Percentiles rank a stretch among this genome's conserved stretches.
These are phyloP conservation scores for Rhopilema esculentum DNA, from an alignment of 30 jellyfish, hydroid and myxozoan species.

Conservation along the genomic window DNA sequence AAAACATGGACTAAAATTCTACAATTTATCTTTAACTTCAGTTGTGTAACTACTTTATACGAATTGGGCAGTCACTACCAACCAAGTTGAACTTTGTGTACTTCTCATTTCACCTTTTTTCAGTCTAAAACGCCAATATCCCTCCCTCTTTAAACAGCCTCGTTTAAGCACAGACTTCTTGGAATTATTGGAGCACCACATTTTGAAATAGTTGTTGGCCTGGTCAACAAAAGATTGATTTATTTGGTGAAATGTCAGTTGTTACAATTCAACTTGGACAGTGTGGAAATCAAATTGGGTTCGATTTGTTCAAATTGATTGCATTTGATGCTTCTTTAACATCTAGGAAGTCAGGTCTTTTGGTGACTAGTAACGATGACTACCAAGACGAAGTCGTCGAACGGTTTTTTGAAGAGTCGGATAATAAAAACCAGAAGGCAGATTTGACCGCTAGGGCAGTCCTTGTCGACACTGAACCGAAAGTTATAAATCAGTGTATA, in stretches of 20 bases:
- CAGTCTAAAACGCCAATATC: too few species aligned
- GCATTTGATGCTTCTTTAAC: slow-evolving; percentile 71
- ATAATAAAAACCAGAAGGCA: neutral
- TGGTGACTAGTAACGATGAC: slow-evolving; percentile 17
- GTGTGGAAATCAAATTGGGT: slow-evolving; percentile 95
- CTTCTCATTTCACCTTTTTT: too few species aligned
- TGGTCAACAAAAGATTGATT: neutral
- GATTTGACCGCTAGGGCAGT: slow-evolving; percentile 81
- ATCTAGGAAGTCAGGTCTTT: slow-evolving; percentile 45
- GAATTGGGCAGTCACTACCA: too few species aligned
- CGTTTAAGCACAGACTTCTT: too few species aligned
- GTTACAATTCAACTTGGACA: slow-evolving; percentile 96
- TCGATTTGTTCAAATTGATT: slow-evolving; percentile 71
- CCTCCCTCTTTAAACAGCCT: too few species aligned
- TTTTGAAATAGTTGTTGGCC: too few species aligned
- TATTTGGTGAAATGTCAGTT: slow-evolving; percentile 61
- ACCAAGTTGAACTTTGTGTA: too few species aligned
- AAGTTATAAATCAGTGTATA: slow-evolving; percentile 69
- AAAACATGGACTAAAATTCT: too few species aligned
- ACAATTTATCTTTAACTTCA: too few species aligned
- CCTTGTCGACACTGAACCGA: slow-evolving; percentile 89
- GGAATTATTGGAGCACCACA: too few species aligned
- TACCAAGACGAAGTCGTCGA: slow-evolving; percentile 65
- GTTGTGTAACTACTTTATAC: too few species aligned
- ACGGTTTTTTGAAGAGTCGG: slow-evolving; percentile 66